Evolutionary conservation across 2,888 invertebrate genomes (phyloP), one percentile per base, ranked within the genome.

Genomic region (Himalopsyche anomala): DNA sequence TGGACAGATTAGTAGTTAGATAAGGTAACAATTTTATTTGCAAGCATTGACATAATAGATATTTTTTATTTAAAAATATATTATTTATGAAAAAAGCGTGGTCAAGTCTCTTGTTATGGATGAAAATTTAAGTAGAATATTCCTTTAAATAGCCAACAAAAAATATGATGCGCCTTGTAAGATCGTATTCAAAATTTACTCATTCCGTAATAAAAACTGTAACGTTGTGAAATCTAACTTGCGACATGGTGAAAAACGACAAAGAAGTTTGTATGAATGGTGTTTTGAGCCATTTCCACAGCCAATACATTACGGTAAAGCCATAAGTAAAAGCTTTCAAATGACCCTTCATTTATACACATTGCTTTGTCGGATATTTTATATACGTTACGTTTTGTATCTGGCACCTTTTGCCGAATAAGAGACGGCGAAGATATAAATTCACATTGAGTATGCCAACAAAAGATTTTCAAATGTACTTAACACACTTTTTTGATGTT

Each of bases 331-430:
- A 74, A 38, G 28, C 74, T 38, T 36, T 74, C 28, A 74, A 74
- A 74, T 74, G 74, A 74, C 74, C 74, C 74, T 38, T 74, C 74
- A 74, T 74, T 74, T 74, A 74, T 74, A 74, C 74, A 74, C 74
- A 74, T 74, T 74, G 36, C 74, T 12, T 74, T 36, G 74, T 38
- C 38, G 15, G 74, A 74, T 74, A 74, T 36, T 74, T 74, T 74
- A 74, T 74, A 38, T 74, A 74, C 15, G 74, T 74, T 38, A 38
- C 74, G 38, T 74, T 74, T 74, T 74, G 38, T 74, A 74, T 74
- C 36, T 38, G 74, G 74, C 19, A 74, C 74, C 74, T 38, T 74
- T 12, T 4, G 38, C 4, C 36, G 74, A 74, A 74, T 38, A 38
- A 74, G 38, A 74, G 74, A 74, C 9, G 36, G 74, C 36, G 38